Conservation (phyloP, 1,140 invertebrate genomes). For the Orchesella cincta region DNA sequence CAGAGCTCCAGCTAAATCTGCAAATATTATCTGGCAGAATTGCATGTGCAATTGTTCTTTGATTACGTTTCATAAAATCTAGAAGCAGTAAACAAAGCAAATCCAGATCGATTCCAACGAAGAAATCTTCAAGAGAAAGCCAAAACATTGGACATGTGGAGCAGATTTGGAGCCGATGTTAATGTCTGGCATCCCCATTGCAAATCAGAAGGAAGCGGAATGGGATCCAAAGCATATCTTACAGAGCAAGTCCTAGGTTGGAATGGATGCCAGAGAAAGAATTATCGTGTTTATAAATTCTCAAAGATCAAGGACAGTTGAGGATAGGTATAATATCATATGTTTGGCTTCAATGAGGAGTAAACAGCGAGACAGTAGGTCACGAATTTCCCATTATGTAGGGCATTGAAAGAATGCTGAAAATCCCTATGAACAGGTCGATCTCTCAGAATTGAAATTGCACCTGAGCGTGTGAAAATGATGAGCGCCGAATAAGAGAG, state of each 20-base stretch:
- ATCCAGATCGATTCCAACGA: slow-evolving; percentile 45
- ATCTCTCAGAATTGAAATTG: background rate
- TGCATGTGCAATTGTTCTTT: background rate
- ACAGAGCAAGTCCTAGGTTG: background rate
- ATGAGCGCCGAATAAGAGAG: background rate
- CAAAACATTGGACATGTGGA: slow-evolving; percentile 16
- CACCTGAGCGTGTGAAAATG: background rate
- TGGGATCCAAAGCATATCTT: slow-evolving; percentile 31
- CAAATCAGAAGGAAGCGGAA: background rate
- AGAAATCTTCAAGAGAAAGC: slow-evolving; percentile 28
- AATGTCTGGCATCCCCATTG: background rate
- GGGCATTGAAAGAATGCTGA: background rate
- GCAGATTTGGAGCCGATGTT: slow-evolving; percentile 25
- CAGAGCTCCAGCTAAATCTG: background rate
- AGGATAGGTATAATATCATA: background rate
- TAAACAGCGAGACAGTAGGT: background rate
- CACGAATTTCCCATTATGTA: background rate
- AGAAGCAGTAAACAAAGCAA: slow-evolving; percentile 18
- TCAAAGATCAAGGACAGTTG: slow-evolving; percentile 7
- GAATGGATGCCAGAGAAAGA: background rate
- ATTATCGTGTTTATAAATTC: background rate
- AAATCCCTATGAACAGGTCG: background rate
- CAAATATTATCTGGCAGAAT: slow-evolving; percentile 6
- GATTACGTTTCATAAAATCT: slow-evolving; percentile 23
- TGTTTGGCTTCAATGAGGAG: background rate